Evolutionary conservation across 2,888 invertebrate genomes (phyloP).

Genomic region (Stramonita haemastoma): DNA sequence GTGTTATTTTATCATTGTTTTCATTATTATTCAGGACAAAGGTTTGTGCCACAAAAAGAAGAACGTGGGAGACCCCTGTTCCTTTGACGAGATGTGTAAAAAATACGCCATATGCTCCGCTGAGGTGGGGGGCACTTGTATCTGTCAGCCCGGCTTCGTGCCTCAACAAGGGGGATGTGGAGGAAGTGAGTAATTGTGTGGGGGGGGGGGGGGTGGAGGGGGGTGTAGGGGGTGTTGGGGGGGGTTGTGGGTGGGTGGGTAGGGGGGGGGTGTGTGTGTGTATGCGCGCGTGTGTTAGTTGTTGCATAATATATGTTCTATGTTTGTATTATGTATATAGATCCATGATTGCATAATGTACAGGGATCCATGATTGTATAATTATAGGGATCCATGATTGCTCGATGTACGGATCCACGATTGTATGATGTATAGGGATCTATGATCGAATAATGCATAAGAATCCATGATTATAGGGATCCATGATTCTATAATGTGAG

Average conservation of each 20-base stretch:
- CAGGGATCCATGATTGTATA: no score
- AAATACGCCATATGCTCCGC: slow-evolving; percentile 39
- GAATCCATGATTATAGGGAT: no score
- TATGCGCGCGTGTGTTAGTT: background rate
- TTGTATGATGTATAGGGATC: no score
- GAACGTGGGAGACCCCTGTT: slow-evolving; percentile 36
- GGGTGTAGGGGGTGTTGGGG: background rate
- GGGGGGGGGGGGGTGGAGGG: no score
- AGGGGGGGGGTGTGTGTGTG: no score
- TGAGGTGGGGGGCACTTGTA: slow-evolving; percentile 37
- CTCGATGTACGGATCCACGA: no score
- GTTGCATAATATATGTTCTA: background rate
- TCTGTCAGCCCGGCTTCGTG: slow-evolving; percentile 39
- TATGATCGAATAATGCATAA: no score
- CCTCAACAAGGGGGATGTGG: slow-evolving; percentile 41
- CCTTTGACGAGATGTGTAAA: slow-evolving; percentile 41
- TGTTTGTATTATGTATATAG: no score
- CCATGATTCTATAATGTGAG: no score
- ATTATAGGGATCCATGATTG: no score
- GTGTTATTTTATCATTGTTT: no score
- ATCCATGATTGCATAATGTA: no score
- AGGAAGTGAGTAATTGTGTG: slow-evolving; percentile 25
- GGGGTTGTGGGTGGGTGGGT: background rate
- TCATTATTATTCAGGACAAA: slow-evolving; percentile 25
- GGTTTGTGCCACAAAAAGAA: slow-evolving; percentile 36